A percentile compares a stretch with the other conserved stretches of the same genome.
Conservation (phyloP, 2,113 vertebrate genomes). For the Anarrhichthys ocellatus region DNA sequence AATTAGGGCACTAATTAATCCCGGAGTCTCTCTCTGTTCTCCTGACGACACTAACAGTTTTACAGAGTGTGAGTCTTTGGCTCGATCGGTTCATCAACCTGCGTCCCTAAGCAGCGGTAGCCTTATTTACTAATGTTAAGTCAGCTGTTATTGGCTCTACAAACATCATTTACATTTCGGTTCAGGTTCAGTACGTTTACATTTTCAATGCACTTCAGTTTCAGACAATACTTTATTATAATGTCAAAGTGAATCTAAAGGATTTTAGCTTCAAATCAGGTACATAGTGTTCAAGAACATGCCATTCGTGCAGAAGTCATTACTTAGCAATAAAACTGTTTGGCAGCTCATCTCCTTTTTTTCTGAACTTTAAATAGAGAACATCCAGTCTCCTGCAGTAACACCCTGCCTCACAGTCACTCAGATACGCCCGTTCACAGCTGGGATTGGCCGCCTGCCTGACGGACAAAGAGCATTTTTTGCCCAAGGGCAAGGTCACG, state of each 20-base stretch:
- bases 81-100: slow-evolving; percentile 18
- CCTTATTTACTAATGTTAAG: background rate
- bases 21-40: slow-evolving; percentile 15
- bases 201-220: background rate
- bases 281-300: background rate
- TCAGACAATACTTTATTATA: background rate
- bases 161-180: background rate
- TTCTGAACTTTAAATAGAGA: slow-evolving; percentile 13
- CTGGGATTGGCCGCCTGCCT: slow-evolving; percentile 16
- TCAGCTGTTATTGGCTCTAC: background rate
- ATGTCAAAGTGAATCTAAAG: background rate
- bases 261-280: background rate
- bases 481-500: slow-evolving; percentile 23
- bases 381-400: slow-evolving; percentile 16
- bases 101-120: background rate
- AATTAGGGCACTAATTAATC: slow-evolving; percentile 52
- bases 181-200: background rate
- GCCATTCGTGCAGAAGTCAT: slow-evolving; percentile 14
- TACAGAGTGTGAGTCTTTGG: background rate
- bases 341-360: background rate
- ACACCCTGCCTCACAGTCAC: slow-evolving; percentile 4
- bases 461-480: slow-evolving; percentile 11
- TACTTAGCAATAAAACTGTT: background rate
- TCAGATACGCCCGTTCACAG: slow-evolving; percentile 36
- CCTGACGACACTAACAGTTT: slow-evolving; percentile 31